Conservation (phyloP, 2,797 vertebrate species). For the Mus minutoides region DNA sequence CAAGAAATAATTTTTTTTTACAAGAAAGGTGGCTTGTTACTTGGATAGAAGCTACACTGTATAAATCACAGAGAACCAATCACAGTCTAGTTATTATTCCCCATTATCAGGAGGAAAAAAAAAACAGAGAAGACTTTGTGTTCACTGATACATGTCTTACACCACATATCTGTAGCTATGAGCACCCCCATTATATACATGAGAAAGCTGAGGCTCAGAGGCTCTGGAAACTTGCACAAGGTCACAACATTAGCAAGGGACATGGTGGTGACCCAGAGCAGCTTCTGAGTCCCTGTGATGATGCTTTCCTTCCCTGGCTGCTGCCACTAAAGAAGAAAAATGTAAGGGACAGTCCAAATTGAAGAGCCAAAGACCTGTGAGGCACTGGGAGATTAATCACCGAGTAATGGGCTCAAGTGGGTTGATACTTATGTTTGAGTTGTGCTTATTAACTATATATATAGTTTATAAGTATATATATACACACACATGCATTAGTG, state of each 20-base stretch:
- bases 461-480: background rate
- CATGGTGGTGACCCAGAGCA: background rate
- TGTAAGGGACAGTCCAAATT: background rate
- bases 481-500: background rate
- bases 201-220: background rate
- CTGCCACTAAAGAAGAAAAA: background rate
- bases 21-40: background rate
- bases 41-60: background rate
- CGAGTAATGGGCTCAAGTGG: background rate
- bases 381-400: background rate
- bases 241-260: background rate
- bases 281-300: background rate
- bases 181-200: background rate
- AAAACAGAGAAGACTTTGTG: background rate
- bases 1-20: conserved; percentile 48
- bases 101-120: too few species aligned
- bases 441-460: background rate
- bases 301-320: background rate
- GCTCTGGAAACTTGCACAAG: background rate
- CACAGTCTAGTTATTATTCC: background rate
- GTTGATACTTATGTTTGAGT: background rate
- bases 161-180: background rate
- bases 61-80: background rate
- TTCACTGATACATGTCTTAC: background rate
- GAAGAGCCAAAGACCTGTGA: background rate